These are phyloP conservation scores for Drosophila tsacasi DNA, from an alignment of 1,140 invertebrate genomes.

Conservation along the genomic window DNA sequence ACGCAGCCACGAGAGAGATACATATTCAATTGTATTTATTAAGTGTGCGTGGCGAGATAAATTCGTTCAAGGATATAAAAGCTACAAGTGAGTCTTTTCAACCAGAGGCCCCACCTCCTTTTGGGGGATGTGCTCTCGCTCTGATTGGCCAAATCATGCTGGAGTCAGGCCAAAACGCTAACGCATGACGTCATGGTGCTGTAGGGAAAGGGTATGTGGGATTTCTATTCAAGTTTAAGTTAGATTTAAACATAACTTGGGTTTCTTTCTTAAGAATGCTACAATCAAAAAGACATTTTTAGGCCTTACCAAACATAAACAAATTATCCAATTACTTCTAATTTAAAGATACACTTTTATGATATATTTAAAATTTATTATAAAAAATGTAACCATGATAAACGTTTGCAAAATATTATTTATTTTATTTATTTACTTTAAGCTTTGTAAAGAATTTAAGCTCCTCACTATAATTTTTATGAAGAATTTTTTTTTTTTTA, in stretches of 20 bases:
- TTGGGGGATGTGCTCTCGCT: slow-evolving; percentile 34
- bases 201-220: not conserved
- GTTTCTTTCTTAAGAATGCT: too few relatives aligned
- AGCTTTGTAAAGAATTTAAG: not conserved
- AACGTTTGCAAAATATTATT: too few relatives aligned
- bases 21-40: slow-evolving; percentile 84
- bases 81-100: slow-evolving; percentile 77
- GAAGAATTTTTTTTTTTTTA: too few relatives aligned
- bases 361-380: too few relatives aligned
- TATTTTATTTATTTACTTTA: too few relatives aligned
- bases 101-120: slow-evolving; percentile 59
- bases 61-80: slow-evolving; percentile 83
- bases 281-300: too few relatives aligned
- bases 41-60: slow-evolving; percentile 83
- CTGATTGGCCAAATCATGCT: slow-evolving; percentile 85
- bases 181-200: slow-evolving; percentile 71
- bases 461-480: too few relatives aligned
- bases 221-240: not conserved
- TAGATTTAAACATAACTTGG: not conserved
- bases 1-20: slow-evolving; percentile 47
- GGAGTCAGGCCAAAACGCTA: slow-evolving; percentile 73
- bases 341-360: too few relatives aligned
- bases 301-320: too few relatives aligned
- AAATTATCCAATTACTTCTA: too few relatives aligned
- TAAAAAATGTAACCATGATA: too few relatives aligned